Evolutionary conservation across 2,888 invertebrate genomes (phyloP).

Genomic region (Alitta virens): DNA sequence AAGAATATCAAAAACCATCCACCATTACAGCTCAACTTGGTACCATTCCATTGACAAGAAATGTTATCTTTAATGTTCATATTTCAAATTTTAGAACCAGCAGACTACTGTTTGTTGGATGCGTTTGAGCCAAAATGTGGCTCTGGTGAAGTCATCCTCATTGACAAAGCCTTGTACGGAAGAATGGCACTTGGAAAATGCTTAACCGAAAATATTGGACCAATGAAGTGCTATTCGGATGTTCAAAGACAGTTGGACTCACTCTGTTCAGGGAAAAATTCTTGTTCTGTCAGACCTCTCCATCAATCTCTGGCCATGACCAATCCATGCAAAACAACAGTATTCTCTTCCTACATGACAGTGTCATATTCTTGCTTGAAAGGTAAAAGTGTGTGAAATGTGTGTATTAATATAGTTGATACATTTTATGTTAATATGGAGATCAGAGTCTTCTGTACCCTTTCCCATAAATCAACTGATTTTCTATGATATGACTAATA

Average conservation of each 20-base stretch:
- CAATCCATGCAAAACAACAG: conserved; percentile 1
- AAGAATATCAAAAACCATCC: no score
- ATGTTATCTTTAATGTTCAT: no score
- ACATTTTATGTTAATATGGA: no score
- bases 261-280: conserved; percentile 3
- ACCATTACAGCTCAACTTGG: no score
- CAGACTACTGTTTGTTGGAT: conserved; percentile 3
- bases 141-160: conserved; percentile 6
- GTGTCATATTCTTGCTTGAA: conserved; percentile 6
- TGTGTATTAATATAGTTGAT: no score
- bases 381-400: no score
- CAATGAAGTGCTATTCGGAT: conserved; percentile 2
- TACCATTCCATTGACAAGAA: no score
- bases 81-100: no score
- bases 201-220: conserved; percentile 2
- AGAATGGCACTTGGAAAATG: conserved; percentile 4
- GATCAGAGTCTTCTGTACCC: no score
- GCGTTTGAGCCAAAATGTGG: conserved; percentile 1
- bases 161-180: conserved; percentile 1
- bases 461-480: no score
- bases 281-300: background rate
- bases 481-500: no score
- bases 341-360: conserved; percentile 1
- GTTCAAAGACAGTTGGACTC: conserved; percentile 4
- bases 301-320: background rate